Base-by-base conservation (phyloP, 2,888 invertebrate species). In the Lasioglossum leucozonium region DNA sequence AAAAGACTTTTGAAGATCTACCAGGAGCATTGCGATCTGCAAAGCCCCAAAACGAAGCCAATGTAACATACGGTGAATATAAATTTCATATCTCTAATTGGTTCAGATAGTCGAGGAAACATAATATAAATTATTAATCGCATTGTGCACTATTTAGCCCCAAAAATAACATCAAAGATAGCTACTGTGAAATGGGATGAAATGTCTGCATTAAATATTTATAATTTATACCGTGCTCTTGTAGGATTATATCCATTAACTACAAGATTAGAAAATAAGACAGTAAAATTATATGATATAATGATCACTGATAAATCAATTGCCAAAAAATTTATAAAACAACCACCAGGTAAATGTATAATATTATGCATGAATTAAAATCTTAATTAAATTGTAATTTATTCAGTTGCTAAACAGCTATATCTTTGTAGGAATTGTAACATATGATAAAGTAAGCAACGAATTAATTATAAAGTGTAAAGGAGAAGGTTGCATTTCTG, bases 221-320 rank as follows among this genome's bases (percentile, higher is more conserved):
- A 97, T 93, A 97, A 98, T 93, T 95, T 97, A 30, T 96, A 97
- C 91, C 96, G 98, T 91, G 97, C 97, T 0, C 94, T 98, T 78
- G 96, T 96, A 89, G 96, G 97, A 42, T 92, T 97, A 47, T 96
- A 96, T 93, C 95, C 96, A 6, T 94, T 98, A 55, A 96, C 95
- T 22, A 96, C 97, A 11, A 96, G 93, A 84, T 98, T 97, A 95
- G 95, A 96, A 90, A 95, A 95, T 16, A 95, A 95, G 86, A 95
- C 94, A 82, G 95, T 98, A 44, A 97, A 97, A 95, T 93, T 98
- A 3, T 95, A 96, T 77, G 96, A 96, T 88, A 94, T 97, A 78
- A 81, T 83, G 74, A 55, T 82, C 90, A 87, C 96, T 47, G 90
- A 95, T 71, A 88, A 90, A 76, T 47, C 79, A 51, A 47, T 79